Evolutionary conservation across 2,113 vertebrate species (phyloP).

Genomic region (pig (Sus scrofa)): DNA sequence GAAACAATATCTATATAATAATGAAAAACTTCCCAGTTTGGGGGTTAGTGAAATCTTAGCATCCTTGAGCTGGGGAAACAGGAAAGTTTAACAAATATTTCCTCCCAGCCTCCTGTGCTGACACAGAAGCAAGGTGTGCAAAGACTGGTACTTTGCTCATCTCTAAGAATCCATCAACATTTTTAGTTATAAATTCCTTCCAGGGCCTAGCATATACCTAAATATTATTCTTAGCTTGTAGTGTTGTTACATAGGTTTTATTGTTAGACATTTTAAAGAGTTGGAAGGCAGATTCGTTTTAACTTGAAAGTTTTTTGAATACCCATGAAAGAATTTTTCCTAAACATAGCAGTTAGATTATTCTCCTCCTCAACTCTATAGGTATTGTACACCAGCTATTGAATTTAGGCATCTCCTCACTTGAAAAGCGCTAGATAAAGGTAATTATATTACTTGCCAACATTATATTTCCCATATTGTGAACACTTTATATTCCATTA

Average conservation of each 20-base stretch:
- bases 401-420: not conserved
- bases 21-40: not conserved
- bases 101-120: not conserved
- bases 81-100: not conserved
- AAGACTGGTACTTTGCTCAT: not conserved
- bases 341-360: not conserved
- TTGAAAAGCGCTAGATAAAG: slow-evolving; percentile 9
- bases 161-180: not conserved
- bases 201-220: not conserved
- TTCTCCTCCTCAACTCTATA: not conserved
- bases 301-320: slow-evolving; percentile 38
- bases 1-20: not conserved
- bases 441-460: not conserved
- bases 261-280: not conserved
- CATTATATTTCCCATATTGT: not conserved
- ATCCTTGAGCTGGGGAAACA: not conserved
- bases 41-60: not conserved
- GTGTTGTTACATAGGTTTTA: not conserved
- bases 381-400: not conserved
- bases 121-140: not conserved
- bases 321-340: slow-evolving; percentile 25
- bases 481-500: slow-evolving; percentile 19
- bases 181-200: not conserved
- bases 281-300: not conserved
- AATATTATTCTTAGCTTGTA: slow-evolving; percentile 28